phyloP scores from a whole-genome alignment of 30 jellyfish, hydroid and myxozoan genomes.

The Catostylus mosaicus region DNA sequence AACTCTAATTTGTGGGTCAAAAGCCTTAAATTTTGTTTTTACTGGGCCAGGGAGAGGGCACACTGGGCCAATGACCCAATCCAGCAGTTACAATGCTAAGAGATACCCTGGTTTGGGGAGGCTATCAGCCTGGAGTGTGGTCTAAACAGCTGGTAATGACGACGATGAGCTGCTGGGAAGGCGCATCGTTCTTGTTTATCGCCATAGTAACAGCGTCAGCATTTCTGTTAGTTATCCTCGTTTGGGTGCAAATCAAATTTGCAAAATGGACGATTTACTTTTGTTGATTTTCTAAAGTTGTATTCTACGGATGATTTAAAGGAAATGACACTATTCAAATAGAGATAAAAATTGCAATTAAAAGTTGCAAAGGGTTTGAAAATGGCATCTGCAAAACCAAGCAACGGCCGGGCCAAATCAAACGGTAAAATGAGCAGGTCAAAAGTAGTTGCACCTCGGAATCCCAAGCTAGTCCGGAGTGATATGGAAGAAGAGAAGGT shows the following conservation, averaged over 20 bases:
- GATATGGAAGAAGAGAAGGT: slow-evolving; percentile 51
- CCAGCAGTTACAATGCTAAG: too few species aligned
- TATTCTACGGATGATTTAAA: neutral
- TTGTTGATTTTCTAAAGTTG: neutral
- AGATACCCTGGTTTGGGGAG: too few species aligned
- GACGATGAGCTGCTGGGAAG: neutral
- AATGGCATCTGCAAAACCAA: slow-evolving; percentile 4
- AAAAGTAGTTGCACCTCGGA: slow-evolving; percentile 82
- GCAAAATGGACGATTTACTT: slow-evolving; percentile 8
- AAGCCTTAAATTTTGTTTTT: too few species aligned
- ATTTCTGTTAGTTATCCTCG: slow-evolving; percentile 29
- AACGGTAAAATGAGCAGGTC: slow-evolving; percentile 32
- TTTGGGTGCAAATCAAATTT: neutral
- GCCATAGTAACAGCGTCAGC: slow-evolving; percentile 48
- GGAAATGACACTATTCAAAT: neutral
- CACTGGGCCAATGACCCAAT: too few species aligned
- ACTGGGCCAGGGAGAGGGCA: too few species aligned
- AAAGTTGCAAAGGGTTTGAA: neutral
- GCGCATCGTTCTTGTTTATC: slow-evolving; percentile 3
- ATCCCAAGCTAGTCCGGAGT: slow-evolving; percentile 74
- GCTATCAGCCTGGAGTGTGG: too few species aligned
- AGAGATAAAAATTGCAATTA: neutral
- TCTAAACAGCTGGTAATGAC: too few species aligned
- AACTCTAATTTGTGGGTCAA: too few species aligned
- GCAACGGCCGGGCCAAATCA: neutral